Evolutionary conservation across 2,888 invertebrate species (phyloP).

Genomic region (Thymelicus sylvestris): DNA sequence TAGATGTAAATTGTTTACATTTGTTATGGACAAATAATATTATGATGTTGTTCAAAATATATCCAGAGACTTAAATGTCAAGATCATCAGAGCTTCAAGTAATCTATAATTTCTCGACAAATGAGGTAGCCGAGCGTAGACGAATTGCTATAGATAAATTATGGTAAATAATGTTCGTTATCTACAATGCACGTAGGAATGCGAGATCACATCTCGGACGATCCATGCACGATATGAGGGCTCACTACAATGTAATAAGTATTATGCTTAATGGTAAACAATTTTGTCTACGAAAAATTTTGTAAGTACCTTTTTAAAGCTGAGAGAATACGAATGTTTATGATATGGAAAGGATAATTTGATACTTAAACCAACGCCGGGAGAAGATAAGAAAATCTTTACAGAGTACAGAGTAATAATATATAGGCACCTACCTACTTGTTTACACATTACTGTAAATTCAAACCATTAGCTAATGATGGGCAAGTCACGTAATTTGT

Average conservation of each 20-base stretch:
- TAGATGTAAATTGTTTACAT: too few relatives aligned
- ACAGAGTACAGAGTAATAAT: neutral
- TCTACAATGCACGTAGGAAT: constrained; percentile 37
- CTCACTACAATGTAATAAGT: constrained; percentile 50
- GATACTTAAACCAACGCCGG: neutral
- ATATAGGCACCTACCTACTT: too few relatives aligned
- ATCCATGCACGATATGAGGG: constrained; percentile 36
- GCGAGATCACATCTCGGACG: constrained; percentile 42
- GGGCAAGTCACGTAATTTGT: too few relatives aligned
- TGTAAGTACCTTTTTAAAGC: constrained; percentile 12
- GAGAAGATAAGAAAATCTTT: neutral
- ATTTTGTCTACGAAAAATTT: constrained; percentile 32
- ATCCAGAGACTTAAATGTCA: constrained; percentile 21
- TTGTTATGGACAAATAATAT: constrained; percentile 12
- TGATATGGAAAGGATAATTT: neutral
- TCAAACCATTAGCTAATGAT: neutral
- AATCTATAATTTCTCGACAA: constrained; percentile 31
- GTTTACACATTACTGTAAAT: too few relatives aligned
- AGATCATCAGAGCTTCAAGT: constrained; percentile 18
- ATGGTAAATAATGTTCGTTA: constrained; percentile 30
- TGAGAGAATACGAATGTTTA: constrained; percentile 18
- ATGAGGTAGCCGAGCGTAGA: constrained; percentile 42
- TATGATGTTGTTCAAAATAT: constrained; percentile 8
- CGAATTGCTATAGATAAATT: constrained; percentile 44
- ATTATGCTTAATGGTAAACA: constrained; percentile 33